Evolutionary conservation across 2,888 invertebrate genomes (phyloP), one percentile per base, ranked within the genome.

Genomic region (Noctua janthina): DNA sequence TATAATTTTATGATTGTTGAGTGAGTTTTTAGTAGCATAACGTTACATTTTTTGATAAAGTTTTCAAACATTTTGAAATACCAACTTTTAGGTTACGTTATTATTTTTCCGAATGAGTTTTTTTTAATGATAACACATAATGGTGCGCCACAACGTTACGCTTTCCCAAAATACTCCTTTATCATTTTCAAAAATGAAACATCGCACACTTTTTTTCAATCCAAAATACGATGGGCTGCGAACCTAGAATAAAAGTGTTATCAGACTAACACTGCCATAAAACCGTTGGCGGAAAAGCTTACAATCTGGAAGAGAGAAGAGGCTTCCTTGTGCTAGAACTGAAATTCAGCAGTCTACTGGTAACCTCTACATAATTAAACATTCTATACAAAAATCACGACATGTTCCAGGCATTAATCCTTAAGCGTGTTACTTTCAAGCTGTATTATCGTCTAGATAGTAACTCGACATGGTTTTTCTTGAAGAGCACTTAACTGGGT

Each of bases 1-100:
- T 76, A 81, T 81, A 81, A 64, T 79, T 83, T 67, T 84, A 49
- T 20, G n/a, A 76, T 59, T 66, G 43, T 67, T 70, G 20, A 69
- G 1, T 74, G 20, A 17, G 1, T 66, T 49, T 67, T 72, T n/a
- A n/a, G 15, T 10, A 59, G 0, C 29, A 29, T 29, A 29, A 29
- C 1, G 29, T 29, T 11, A 39, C 6, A 6, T 15, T 10, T 15
- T 13, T 46, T 80, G 3, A 64, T 8, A 1, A 35, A 70, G 1
- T 35, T 5, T 7, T 29, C 11, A 0, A 20, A 49, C 6, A 29
- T 46, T 74, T 46, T 46, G 5, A 46, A 46, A 46, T 46, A 10
- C 46, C 46, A 46, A 46, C 46, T 46, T 46, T 46, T 46, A 46
- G 46, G 46, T 39, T 43, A 43, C 17, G 17, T 29, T 0, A 29